phyloP scores from a whole-genome alignment of 2,113 vertebrate species.

The Condylura cristata region DNA sequence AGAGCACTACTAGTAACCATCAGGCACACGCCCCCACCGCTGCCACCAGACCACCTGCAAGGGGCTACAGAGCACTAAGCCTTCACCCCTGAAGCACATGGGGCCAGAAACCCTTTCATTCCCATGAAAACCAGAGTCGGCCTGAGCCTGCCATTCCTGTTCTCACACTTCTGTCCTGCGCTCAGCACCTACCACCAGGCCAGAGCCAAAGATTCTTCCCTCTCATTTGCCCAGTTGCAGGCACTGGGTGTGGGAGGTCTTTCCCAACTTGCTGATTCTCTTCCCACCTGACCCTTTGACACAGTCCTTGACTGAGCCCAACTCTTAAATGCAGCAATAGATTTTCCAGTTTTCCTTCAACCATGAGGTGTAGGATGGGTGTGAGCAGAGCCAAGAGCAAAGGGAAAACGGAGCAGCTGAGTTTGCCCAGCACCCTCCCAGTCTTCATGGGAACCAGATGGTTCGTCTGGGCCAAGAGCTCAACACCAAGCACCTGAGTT shows the following conservation, averaged over 20 bases:
- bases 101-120: background rate
- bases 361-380: slow-evolving; percentile 70
- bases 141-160: background rate
- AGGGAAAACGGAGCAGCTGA: slow-evolving; percentile 77
- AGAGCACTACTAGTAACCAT: background rate
- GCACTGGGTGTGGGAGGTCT: too few species aligned
- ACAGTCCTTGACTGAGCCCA: background rate
- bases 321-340: slow-evolving; percentile 31
- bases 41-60: background rate
- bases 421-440: slow-evolving; percentile 60
- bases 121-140: too few species aligned
- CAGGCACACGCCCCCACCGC: background rate
- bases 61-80: background rate
- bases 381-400: slow-evolving; percentile 60
- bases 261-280: background rate
- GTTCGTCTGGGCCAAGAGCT: background rate
- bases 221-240: background rate
- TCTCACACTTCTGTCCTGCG: background rate
- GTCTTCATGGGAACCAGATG: slow-evolving; percentile 78
- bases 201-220: background rate
- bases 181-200: background rate
- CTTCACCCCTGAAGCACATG: background rate
- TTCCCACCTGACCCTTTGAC: background rate
- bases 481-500: background rate
- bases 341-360: slow-evolving; percentile 78